Percentiles rank a stretch among this genome's conserved stretches.
Evolutionary conservation across 53 echinoderm and acorn worm species (phyloP).

Genomic region (Temnopleurus reevesii): DNA sequence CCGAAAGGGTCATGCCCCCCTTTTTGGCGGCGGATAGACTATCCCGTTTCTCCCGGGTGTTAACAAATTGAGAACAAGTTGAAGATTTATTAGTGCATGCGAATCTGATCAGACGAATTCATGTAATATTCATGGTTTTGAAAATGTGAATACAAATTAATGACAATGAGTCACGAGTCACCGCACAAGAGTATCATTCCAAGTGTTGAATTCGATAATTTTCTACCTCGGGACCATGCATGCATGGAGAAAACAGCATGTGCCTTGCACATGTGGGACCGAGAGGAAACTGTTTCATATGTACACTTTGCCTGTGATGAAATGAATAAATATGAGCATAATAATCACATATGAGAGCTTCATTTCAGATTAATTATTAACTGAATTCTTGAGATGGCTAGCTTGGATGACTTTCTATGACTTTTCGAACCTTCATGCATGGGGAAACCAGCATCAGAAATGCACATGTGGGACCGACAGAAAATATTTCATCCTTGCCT

Average conservation of each 20-base stretch:
- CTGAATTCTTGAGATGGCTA: too few relatives aligned
- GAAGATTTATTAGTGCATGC: too few relatives aligned
- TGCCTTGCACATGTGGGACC: conserved; percentile 25
- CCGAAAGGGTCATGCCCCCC: neutral
- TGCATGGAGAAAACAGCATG: neutral
- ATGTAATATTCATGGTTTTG: neutral
- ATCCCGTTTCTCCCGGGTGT: neutral
- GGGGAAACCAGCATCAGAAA: too few relatives aligned
- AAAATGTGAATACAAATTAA: neutral
- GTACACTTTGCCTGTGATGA: neutral
- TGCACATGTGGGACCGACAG: too few relatives aligned
- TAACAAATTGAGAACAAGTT: neutral
- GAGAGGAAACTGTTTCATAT: neutral
- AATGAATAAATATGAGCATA: neutral
- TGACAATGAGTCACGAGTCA: neutral
- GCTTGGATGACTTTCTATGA: too few relatives aligned
- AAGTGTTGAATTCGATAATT: neutral
- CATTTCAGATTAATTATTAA: too few relatives aligned
- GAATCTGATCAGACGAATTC: too few relatives aligned
- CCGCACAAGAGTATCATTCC: neutral
- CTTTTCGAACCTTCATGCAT: too few relatives aligned
- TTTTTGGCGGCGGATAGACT: neutral
- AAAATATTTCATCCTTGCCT: too few relatives aligned
- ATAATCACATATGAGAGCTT: too few relatives aligned
- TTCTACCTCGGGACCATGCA: neutral